phyloP scores from a whole-genome alignment of 2,888 invertebrate species.

The Balanococcus diminutus region DNA sequence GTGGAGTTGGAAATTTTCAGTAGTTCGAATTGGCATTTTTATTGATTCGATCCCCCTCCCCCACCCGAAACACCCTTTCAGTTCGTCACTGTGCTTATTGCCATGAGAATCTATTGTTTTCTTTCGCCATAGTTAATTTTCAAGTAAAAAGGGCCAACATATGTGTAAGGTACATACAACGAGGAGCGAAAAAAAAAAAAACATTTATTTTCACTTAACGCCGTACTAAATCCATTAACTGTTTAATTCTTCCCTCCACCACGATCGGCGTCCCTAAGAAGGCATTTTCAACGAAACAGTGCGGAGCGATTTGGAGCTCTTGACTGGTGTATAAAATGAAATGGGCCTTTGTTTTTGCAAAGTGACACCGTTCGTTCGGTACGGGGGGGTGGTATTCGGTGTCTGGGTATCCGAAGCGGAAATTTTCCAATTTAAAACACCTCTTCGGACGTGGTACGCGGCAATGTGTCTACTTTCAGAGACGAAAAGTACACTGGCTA shows the following conservation, averaged over 20 bases:
- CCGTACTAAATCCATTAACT: slow-evolving; percentile 26
- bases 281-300: not conserved
- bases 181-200: not conserved
- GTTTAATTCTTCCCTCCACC: not conserved
- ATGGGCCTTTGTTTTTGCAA: slow-evolving; percentile 17
- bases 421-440: not conserved
- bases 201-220: slow-evolving; percentile 37
- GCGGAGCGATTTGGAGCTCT: not conserved
- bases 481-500: not conserved
- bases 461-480: not conserved
- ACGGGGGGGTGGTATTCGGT: not conserved
- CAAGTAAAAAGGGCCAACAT: not conserved
- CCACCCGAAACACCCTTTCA: too few species aligned
- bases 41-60: too few species aligned
- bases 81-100: too few species aligned
- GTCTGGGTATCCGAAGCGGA: not conserved
- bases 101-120: too few species aligned
- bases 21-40: too few species aligned
- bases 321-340: not conserved
- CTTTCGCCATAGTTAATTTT: not conserved
- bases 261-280: not conserved
- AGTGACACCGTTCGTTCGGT: too few species aligned
- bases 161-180: not conserved
- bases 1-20: too few species aligned
- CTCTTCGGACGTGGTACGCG: not conserved